Conservation (phyloP, 2,888 invertebrate genomes). For the Epirrhoe alternata region DNA sequence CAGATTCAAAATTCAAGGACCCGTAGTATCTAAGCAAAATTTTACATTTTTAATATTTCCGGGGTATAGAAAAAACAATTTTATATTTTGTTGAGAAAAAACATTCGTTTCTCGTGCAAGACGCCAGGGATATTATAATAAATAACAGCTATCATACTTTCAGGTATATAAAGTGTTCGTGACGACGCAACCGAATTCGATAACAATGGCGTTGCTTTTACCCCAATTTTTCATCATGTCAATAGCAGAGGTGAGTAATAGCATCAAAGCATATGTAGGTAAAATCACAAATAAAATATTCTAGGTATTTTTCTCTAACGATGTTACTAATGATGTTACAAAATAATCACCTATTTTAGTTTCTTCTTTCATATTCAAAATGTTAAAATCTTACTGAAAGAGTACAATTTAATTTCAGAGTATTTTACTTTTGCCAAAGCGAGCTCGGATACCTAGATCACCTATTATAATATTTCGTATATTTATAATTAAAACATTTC, state of each 20-base stretch:
- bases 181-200: conserved; percentile 87
- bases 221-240: conserved; percentile 94
- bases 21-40: too few relatives aligned
- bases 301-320: too few relatives aligned
- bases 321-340: too few relatives aligned
- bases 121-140: neutral
- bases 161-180: conserved; percentile 66
- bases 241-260: conserved; percentile 88
- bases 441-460: neutral
- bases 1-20: too few relatives aligned
- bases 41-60: neutral
- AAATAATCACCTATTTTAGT: too few relatives aligned
- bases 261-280: neutral
- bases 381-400: too few relatives aligned
- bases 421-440: neutral
- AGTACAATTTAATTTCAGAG: neutral
- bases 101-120: neutral
- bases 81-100: too few relatives aligned
- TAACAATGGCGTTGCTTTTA: conserved; percentile 90
- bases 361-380: too few relatives aligned
- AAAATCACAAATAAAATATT: neutral
- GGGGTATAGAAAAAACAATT: too few relatives aligned
- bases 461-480: neutral
- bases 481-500: too few relatives aligned
- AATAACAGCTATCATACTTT: conserved; percentile 34